phyloP scores from a whole-genome alignment of 2,888 invertebrate species.

The Nymphalis polychloros region DNA sequence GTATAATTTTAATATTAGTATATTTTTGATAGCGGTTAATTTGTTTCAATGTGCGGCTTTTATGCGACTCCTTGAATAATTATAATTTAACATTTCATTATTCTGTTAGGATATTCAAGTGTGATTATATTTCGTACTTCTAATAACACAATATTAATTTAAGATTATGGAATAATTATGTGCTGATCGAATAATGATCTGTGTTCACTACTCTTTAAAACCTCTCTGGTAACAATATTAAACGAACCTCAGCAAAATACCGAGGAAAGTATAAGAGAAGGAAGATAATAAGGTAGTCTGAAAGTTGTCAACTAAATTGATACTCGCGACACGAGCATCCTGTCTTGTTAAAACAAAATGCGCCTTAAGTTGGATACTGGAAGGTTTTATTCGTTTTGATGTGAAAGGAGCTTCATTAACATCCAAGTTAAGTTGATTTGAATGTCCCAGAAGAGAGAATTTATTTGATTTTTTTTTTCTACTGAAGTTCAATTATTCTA shows the following conservation, averaged over 20 bases:
- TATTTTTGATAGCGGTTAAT: too few relatives aligned
- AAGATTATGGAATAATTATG: too few relatives aligned
- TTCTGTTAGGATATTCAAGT: too few relatives aligned
- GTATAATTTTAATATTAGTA: too few relatives aligned
- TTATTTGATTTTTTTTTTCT: neutral
- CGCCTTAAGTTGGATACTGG: neutral
- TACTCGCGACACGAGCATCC: constrained; percentile 1
- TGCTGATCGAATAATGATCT: too few relatives aligned
- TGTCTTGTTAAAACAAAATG: constrained; percentile 8
- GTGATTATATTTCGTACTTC: too few relatives aligned
- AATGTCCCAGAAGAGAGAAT: neutral
- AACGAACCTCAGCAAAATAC: neutral
- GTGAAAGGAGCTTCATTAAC: constrained; percentile 1
- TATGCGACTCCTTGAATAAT: too few relatives aligned
- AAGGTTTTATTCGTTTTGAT: neutral
- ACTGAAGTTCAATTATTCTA: neutral
- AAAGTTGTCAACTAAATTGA: constrained; percentile 11
- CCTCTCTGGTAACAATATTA: too few relatives aligned
- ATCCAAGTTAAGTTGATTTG: constrained; percentile 8
- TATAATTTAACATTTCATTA: too few relatives aligned
- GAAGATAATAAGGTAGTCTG: constrained; percentile 1
- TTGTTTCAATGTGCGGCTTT: too few relatives aligned
- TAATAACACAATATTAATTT: too few relatives aligned
- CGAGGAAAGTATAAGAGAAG: neutral
- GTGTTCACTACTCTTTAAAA: too few relatives aligned